These are phyloP conservation scores for Monochamus alternatus DNA, from an alignment of 2,888 invertebrate species.

Conservation along the genomic window DNA sequence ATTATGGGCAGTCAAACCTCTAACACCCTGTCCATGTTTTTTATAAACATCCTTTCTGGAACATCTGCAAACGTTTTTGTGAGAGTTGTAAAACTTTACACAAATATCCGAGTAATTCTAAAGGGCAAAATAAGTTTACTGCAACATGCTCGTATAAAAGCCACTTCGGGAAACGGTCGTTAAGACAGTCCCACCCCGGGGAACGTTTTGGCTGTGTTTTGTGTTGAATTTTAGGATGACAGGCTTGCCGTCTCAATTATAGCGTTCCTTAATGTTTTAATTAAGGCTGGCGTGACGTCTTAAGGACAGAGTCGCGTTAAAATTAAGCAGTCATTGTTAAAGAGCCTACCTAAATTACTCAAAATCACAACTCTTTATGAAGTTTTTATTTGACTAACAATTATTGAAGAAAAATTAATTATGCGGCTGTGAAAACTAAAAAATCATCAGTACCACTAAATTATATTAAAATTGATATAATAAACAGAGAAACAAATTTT, in stretches of 20 bases:
- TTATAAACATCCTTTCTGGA: background rate
- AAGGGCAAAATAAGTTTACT: conserved; percentile 5
- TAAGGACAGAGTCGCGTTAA: background rate
- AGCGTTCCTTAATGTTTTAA: conserved; percentile 6
- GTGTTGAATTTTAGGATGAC: background rate
- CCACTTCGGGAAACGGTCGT: background rate
- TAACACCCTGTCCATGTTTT: no score
- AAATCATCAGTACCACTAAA: no score
- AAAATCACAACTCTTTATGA: no score
- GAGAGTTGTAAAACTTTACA: conserved; percentile 10
- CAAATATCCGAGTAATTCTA: background rate
- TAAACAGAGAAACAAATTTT: no score
- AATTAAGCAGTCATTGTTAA: background rate
- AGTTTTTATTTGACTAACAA: no score
- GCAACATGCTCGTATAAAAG: background rate
- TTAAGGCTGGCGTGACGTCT: background rate
- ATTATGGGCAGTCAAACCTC: no score
- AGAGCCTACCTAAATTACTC: background rate
- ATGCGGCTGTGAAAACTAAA: no score
- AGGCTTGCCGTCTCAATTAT: conserved; percentile 2
- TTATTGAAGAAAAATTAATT: no score
- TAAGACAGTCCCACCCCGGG: background rate
- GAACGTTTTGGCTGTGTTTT: background rate
- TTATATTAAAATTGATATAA: no score
- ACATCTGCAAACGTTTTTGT: background rate